Conservation (phyloP, 2,113 vertebrate species). For the Chloropsis hardwickii region DNA sequence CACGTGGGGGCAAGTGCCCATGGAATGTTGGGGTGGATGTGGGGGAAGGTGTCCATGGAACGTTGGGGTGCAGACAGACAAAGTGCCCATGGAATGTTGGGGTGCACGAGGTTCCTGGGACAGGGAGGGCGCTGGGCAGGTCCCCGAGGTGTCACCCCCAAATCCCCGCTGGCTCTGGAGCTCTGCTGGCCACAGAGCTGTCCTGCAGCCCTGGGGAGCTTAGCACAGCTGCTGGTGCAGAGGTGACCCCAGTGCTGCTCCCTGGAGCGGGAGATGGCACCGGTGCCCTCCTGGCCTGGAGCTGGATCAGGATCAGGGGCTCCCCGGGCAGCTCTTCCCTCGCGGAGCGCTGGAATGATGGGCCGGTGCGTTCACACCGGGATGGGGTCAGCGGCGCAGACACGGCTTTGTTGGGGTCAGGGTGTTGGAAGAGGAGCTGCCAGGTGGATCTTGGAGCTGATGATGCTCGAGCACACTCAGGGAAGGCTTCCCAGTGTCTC, state of each 20-base stretch:
- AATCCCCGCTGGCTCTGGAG: not conserved
- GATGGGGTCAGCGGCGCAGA: fast-evolving
- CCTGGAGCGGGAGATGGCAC: fast-evolving
- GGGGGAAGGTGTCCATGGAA: not conserved
- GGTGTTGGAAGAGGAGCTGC: not conserved
- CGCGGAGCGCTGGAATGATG: fast-evolving
- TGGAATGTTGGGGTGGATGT: fast-evolving
- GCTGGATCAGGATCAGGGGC: not conserved
- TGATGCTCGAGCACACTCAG: not conserved
- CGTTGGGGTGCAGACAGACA: not conserved
- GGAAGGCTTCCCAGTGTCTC: fast-evolving
- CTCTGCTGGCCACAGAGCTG: fast-evolving
- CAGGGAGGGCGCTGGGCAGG: not conserved
- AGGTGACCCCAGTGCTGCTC: not conserved
- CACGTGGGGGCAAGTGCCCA: too few relatives aligned
- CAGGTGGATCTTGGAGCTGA: not conserved
- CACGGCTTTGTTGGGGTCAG: fast-evolving
- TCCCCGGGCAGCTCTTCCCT: not conserved
- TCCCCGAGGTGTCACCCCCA: not conserved
- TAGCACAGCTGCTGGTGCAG: not conserved
- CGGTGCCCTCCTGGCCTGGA: not conserved
- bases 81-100: not conserved
- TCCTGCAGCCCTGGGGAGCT: not conserved
- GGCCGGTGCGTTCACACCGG: fast-evolving
- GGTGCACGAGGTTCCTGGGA: fast-evolving